These are phyloP conservation scores for Ateles fusciceps DNA, from an alignment of 2,797 vertebrate genomes.

Conservation along the genomic window DNA sequence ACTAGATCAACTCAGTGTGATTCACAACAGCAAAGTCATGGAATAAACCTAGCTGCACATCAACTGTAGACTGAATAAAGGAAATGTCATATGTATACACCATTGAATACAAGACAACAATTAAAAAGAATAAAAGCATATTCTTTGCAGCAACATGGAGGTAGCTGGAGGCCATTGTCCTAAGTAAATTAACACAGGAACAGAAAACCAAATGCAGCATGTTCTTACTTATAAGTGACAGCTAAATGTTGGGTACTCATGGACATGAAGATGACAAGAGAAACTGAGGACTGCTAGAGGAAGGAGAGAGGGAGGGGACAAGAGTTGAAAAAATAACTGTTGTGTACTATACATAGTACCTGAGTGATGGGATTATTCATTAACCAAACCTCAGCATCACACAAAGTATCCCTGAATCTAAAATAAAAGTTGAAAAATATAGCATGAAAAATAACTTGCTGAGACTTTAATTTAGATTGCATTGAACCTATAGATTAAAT, in stretches of 20 bases:
- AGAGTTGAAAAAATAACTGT: not conserved
- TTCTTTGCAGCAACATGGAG: not conserved
- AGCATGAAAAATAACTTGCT: not conserved
- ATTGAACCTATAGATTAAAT: not conserved
- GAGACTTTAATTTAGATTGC: not conserved
- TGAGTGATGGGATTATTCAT: not conserved
- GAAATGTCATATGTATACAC: not conserved
- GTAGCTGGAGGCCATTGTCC: not conserved
- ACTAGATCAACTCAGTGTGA: not conserved
- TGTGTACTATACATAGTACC: not conserved
- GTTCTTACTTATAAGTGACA: not conserved
- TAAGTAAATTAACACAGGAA: not conserved
- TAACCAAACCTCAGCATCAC: not conserved
- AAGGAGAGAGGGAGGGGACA: not conserved
- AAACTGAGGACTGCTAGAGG: not conserved
- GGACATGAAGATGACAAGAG: not conserved
- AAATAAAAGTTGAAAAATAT: not conserved
- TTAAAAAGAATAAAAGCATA: not conserved
- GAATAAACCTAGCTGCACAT: not conserved
- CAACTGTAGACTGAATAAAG: not conserved
- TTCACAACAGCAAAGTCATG: not conserved
- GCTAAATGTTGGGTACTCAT: not conserved
- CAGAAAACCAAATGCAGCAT: not conserved
- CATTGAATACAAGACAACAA: not conserved
- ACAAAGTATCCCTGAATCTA: not conserved